Evolutionary conservation across 2,113 vertebrate genomes (phyloP).

Genomic region (Pyrgilauda ruficollis): DNA sequence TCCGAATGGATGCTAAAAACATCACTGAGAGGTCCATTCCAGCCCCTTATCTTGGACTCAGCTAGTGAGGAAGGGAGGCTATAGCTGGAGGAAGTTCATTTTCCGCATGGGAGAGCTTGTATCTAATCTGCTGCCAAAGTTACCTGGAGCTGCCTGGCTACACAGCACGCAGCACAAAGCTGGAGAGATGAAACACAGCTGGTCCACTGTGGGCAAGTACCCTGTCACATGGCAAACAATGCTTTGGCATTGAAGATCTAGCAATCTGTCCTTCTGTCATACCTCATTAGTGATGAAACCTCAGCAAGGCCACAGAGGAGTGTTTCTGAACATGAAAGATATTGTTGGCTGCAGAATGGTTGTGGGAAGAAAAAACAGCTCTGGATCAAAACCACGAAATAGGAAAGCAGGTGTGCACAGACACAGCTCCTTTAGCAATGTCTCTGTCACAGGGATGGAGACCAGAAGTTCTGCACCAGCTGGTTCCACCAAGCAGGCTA

Average conservation of each 20-base stretch:
- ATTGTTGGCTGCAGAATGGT: not conserved
- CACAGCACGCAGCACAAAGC: not conserved
- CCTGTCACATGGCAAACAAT: not conserved
- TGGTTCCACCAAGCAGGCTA: not conserved
- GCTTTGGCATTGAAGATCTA: not conserved
- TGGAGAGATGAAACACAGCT: not conserved
- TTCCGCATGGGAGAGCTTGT: not conserved
- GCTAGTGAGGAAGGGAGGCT: not conserved
- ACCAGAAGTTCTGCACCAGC: not conserved
- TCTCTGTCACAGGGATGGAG: not conserved
- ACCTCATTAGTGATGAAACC: not conserved
- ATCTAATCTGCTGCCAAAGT: not conserved
- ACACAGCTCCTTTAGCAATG: not conserved
- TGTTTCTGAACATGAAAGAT: not conserved
- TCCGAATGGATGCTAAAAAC: not conserved
- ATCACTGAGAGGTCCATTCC: fast-evolving
- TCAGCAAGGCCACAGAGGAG: not conserved
- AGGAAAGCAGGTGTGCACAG: not conserved
- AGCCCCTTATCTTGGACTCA: not conserved
- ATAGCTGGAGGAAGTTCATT: not conserved
- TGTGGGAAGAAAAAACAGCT: not conserved
- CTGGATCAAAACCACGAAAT: not conserved
- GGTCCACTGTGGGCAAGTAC: not conserved
- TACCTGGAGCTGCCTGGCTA: not conserved
- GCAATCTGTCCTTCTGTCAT: not conserved